phyloP scores from a whole-genome alignment of 2,113 vertebrate species.

The Leiothrix lutea region DNA sequence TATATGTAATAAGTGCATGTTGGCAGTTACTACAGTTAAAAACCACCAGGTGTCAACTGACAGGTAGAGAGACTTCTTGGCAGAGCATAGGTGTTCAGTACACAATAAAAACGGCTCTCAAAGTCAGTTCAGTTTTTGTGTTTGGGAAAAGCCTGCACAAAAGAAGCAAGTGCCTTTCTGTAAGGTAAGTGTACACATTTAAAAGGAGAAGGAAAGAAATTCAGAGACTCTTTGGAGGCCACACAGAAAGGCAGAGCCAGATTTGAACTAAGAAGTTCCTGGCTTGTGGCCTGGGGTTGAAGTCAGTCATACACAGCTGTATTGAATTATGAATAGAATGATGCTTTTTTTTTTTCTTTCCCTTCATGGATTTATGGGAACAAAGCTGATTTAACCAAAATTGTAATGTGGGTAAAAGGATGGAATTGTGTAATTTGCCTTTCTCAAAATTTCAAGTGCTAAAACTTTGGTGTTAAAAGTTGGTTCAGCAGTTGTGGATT shows the following conservation, averaged over 20 bases:
- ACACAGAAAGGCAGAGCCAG: slow-evolving; percentile 36
- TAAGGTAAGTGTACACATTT: not conserved
- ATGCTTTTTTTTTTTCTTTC: not conserved
- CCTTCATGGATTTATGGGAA: not conserved
- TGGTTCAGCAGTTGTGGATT: not conserved
- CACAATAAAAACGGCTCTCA: not conserved
- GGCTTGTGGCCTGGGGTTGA: slow-evolving; percentile 14
- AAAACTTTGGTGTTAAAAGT: not conserved
- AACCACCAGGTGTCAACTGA: not conserved
- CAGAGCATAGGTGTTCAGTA: not conserved
- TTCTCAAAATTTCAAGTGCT: not conserved
- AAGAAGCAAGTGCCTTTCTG: not conserved
- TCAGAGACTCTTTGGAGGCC: not conserved
- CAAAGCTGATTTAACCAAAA: not conserved
- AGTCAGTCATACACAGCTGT: not conserved
- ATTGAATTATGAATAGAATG: not conserved
- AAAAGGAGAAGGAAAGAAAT: not conserved
- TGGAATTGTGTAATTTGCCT: not conserved
- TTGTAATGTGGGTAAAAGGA: not conserved
- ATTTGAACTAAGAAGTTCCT: slow-evolving; percentile 45
- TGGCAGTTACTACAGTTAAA: not conserved
- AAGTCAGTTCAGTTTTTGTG: not conserved
- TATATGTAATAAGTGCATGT: not conserved
- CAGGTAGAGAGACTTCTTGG: not conserved
- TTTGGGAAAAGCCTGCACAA: not conserved